These are phyloP conservation scores for Cetonia aurata DNA, from an alignment of 2,888 invertebrate species.

Conservation along the genomic window DNA sequence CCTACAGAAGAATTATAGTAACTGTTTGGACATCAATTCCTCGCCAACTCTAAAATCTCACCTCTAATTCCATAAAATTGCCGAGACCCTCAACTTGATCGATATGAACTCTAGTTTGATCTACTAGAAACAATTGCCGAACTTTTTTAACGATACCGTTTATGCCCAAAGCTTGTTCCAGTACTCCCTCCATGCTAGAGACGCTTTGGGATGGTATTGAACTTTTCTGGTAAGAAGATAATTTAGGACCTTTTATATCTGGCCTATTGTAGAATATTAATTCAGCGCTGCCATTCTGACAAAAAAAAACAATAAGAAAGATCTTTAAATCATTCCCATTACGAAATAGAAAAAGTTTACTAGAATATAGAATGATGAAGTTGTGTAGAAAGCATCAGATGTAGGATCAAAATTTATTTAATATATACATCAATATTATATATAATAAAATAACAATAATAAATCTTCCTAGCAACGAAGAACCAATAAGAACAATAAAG, in stretches of 20 bases:
- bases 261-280: slow-evolving; percentile 86
- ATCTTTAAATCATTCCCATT: too few species aligned
- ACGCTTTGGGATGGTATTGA: slow-evolving; percentile 69
- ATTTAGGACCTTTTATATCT: slow-evolving; percentile 84
- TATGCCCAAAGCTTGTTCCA: slow-evolving; percentile 76
- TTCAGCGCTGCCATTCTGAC: slow-evolving; percentile 72
- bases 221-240: slow-evolving; percentile 78
- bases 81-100: slow-evolving; percentile 87
- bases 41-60: slow-evolving; percentile 58
- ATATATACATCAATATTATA: too few species aligned
- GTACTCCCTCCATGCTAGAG: slow-evolving; percentile 66
- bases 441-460: too few species aligned
- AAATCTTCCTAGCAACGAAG: too few species aligned
- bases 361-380: too few species aligned
- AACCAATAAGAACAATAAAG: too few species aligned
- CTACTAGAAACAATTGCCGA: slow-evolving; percentile 82
- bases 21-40: too few species aligned
- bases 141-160: slow-evolving; percentile 82
- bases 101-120: slow-evolving; percentile 88
- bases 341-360: too few species aligned
- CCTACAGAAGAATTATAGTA: too few species aligned
- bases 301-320: slow-evolving; percentile 43
- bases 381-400: too few species aligned
- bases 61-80: slow-evolving; percentile 88
- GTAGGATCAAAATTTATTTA: too few species aligned